These are phyloP conservation scores for Cyanoramphus novaezelandiae DNA, from an alignment of 2,113 vertebrate species.

Conservation along the genomic window DNA sequence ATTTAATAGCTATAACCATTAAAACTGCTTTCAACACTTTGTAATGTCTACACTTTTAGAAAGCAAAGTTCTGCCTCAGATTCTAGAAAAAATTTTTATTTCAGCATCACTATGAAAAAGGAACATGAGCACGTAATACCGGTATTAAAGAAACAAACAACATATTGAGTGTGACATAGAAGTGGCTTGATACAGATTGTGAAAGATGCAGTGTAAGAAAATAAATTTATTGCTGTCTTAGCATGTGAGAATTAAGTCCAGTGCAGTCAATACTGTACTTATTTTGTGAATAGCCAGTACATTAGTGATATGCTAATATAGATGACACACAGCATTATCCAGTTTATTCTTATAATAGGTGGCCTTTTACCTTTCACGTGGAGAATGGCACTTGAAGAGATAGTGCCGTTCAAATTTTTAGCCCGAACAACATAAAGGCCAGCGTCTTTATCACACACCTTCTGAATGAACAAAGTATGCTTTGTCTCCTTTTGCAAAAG, in stretches of 20 bases:
- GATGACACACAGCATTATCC: conserved; percentile 82
- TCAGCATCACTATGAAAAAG: not conserved
- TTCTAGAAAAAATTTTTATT: not conserved
- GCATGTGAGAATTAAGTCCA: not conserved
- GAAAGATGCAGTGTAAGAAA: conserved; percentile 13
- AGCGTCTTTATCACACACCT: conserved; percentile 76
- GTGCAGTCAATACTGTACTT: not conserved
- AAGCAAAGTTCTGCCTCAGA: not conserved
- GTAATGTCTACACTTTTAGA: not conserved
- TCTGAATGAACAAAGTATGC: conserved; percentile 81
- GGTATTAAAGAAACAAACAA: conserved; percentile 6
- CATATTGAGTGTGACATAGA: not conserved
- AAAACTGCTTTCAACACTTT: not conserved
- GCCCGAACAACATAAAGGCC: conserved; percentile 80
- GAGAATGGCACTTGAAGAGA: conserved; percentile 79
- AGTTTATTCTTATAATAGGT: conserved; percentile 77
- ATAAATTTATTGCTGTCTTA: not conserved
- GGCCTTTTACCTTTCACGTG: conserved; percentile 80
- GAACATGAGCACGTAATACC: not conserved
- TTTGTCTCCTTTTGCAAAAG: conserved; percentile 84
- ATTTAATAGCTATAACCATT: not conserved
- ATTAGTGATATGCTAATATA: conserved; percentile 82
- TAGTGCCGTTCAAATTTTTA: conserved; percentile 71
- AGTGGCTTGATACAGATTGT: not conserved
- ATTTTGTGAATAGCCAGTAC: conserved; percentile 75